Conservation (phyloP, 2,797 vertebrate species). For the Dendrocincla tyrannina region DNA sequence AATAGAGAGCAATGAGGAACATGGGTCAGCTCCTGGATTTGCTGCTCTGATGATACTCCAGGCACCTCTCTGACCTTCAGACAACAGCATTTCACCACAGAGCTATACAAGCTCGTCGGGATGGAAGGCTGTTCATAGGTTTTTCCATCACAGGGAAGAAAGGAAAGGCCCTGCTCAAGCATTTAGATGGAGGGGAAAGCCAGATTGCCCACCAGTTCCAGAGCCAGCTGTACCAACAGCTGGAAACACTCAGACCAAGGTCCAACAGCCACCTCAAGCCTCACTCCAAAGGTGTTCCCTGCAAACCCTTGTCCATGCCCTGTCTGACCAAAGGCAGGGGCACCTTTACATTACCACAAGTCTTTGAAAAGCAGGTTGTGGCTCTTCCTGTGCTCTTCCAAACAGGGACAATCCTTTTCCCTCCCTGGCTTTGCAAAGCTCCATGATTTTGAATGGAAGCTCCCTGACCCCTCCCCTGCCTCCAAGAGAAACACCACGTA, state of each 20-base stretch:
- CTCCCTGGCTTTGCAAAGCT: neutral
- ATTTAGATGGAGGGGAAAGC: neutral
- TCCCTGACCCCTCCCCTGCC: neutral
- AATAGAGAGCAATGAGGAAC: neutral
- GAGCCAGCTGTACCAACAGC: neutral
- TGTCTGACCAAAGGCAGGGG: neutral
- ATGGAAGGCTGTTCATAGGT: neutral
- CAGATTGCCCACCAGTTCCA: accelerated
- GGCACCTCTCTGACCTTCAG: neutral
- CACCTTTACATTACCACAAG: neutral
- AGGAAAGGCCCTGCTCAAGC: neutral
- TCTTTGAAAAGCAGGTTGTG: neutral
- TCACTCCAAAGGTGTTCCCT: accelerated
- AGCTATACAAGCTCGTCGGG: accelerated
- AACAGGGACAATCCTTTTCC: neutral
- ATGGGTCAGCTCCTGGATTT: neutral
- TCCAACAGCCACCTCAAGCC: neutral
- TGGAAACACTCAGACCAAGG: neutral
- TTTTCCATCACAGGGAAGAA: neutral
- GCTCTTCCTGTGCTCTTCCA: neutral
- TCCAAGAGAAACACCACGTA: accelerated
- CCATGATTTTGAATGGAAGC: neutral
- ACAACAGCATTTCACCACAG: neutral
- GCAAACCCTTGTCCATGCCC: neutral
- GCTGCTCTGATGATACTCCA: neutral